These are phyloP conservation scores for Danaus chrysippus DNA, from an alignment of 2,888 invertebrate species.

Conservation along the genomic window DNA sequence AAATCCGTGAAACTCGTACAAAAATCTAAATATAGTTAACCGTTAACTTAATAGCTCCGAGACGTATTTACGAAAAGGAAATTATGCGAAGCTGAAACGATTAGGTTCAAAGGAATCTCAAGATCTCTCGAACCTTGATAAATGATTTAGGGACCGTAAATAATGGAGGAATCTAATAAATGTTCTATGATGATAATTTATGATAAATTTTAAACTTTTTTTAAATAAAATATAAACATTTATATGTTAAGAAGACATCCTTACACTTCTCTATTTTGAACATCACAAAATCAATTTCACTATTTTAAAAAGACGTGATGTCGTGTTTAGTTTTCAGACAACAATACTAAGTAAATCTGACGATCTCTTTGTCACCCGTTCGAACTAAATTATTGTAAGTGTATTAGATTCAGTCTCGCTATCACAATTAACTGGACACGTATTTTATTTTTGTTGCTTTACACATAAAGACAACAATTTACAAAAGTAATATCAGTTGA, in stretches of 20 bases:
- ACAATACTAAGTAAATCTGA: constrained; percentile 1
- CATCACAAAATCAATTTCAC: background rate
- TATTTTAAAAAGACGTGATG: background rate
- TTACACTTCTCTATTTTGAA: background rate
- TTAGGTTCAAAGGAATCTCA: constrained; percentile 28
- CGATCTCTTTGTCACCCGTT: constrained; percentile 1
- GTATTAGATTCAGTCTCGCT: background rate
- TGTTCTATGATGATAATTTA: constrained; percentile 1
- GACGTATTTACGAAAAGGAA: constrained; percentile 21
- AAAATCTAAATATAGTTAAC: constrained; percentile 1
- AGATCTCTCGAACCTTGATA: constrained; percentile 23
- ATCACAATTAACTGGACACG: background rate
- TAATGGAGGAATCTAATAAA: constrained; percentile 1
- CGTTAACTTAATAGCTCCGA: constrained; percentile 6
- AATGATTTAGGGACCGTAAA: constrained; percentile 14
- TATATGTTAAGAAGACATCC: background rate
- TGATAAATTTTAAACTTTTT: background rate
- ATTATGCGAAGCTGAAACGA: constrained; percentile 29
- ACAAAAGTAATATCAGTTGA: too few relatives aligned
- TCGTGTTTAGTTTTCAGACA: background rate
- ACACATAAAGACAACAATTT: too few relatives aligned
- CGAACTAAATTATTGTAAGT: background rate
- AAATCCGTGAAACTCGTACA: background rate
- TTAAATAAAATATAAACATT: background rate
- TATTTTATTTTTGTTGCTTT: background rate